These are phyloP conservation scores for Rhyzopertha dominica DNA, from an alignment of 1,140 invertebrate genomes.

Conservation along the genomic window DNA sequence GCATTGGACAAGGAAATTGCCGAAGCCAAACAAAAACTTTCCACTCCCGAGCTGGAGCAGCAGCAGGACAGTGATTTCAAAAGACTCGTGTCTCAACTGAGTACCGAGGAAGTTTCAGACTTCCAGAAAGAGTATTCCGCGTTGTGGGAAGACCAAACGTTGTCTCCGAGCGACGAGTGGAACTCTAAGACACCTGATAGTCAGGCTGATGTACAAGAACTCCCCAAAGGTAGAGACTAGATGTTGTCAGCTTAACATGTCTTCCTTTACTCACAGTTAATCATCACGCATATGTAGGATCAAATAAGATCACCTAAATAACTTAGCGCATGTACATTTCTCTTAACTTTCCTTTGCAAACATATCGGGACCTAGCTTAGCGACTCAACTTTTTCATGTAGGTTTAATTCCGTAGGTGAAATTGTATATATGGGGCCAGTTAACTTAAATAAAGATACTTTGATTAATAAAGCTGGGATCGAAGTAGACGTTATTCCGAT, in stretches of 20 bases:
- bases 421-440: conserved; percentile 46
- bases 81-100: conserved; percentile 48
- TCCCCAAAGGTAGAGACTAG: conserved; percentile 46
- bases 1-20: conserved; percentile 34
- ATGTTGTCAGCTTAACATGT: conserved; percentile 20
- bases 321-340: conserved; percentile 5
- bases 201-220: conserved; percentile 42
- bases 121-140: conserved; percentile 45
- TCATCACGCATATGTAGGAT: background rate
- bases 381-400: conserved; percentile 12
- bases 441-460: conserved; percentile 45
- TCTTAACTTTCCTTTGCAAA: conserved; percentile 27
- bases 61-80: conserved; percentile 50
- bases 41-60: conserved; percentile 41
- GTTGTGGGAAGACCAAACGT: conserved; percentile 48
- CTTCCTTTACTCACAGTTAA: background rate
- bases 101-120: conserved; percentile 48
- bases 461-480: conserved; percentile 43
- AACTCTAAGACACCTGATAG: conserved; percentile 46
- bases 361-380: conserved; percentile 39
- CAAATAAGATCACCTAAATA: background rate
- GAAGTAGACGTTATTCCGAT: conserved; percentile 44
- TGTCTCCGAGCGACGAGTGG: conserved; percentile 46
- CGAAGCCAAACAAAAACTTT: conserved; percentile 37
- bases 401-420: conserved; percentile 40